A percentile compares a stretch with the other conserved stretches of the same genome.
phyloP scores from a whole-genome alignment of 1,140 invertebrate genomes.

The Drosophila ogumai region DNA sequence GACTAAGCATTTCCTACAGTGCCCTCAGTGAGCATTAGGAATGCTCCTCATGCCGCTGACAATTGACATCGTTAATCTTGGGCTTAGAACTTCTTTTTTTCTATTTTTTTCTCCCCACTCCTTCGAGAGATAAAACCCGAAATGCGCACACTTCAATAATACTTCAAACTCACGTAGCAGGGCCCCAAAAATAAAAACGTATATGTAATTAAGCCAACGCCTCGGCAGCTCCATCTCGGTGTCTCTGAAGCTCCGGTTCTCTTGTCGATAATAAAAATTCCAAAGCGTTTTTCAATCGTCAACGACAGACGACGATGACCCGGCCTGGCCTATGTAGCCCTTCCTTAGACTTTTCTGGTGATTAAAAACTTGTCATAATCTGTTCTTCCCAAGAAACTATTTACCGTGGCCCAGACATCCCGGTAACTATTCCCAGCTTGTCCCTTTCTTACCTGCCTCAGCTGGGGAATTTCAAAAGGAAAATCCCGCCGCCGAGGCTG shows the following conservation, averaged over 20 bases:
- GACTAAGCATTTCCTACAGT: slow-evolving; percentile 45
- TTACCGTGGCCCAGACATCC: slow-evolving; percentile 52
- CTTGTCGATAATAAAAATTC: slow-evolving; percentile 77
- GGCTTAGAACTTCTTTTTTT: slow-evolving; percentile 39
- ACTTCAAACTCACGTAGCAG: slow-evolving; percentile 68
- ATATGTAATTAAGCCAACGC: slow-evolving; percentile 70
- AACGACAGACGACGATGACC: slow-evolving; percentile 19
- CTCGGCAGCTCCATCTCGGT: slow-evolving; percentile 15
- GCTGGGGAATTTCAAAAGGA: slow-evolving; percentile 57
- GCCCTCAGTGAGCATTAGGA: slow-evolving; percentile 23
- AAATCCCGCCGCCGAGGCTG: slow-evolving; percentile 61
- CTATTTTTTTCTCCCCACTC: slow-evolving; percentile 19
- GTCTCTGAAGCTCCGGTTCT: slow-evolving; percentile 19
- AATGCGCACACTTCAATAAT: slow-evolving; percentile 50
- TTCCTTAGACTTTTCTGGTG: slow-evolving; percentile 37
- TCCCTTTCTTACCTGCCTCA: slow-evolving; percentile 57
- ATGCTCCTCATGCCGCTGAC: slow-evolving; percentile 57
- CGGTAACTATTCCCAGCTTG: slow-evolving; percentile 45
- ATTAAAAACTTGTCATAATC: slow-evolving; percentile 82
- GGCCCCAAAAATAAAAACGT: slow-evolving; percentile 26
- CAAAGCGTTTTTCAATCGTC: slow-evolving; percentile 76
- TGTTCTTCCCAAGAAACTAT: slow-evolving; percentile 79
- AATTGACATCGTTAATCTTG: slow-evolving; percentile 78
- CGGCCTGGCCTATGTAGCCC: slow-evolving; percentile 5
- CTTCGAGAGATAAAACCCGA: slow-evolving; percentile 34